Conservation (phyloP, 1,140 invertebrate genomes). For the Lepidurus apus region DNA sequence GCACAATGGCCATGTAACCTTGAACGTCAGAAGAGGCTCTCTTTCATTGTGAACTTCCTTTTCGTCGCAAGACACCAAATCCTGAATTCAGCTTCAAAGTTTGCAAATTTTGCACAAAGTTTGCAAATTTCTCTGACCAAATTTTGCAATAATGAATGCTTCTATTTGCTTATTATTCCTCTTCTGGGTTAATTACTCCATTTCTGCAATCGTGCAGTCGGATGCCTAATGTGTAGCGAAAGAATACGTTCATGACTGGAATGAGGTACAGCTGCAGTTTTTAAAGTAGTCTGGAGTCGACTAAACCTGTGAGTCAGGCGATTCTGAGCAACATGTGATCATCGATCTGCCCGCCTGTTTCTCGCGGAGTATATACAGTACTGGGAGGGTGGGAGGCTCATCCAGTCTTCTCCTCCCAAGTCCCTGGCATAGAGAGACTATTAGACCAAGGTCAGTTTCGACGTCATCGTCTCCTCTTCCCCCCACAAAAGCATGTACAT, state of each 20-base stretch:
- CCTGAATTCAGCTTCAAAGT: background rate
- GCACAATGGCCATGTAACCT: background rate
- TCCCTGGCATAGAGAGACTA: background rate
- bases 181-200: no score
- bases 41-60: background rate
- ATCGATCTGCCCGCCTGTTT: background rate
- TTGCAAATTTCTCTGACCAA: no score
- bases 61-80: background rate
- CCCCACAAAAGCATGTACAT: background rate
- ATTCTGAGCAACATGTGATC: constrained; percentile 15
- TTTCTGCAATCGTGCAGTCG: no score
- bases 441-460: constrained; percentile 14
- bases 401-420: background rate
- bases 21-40: background rate
- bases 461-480: background rate
- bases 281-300: background rate
- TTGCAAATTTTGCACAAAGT: no score
- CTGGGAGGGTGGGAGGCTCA: background rate
- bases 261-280: background rate
- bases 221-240: no score
- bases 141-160: no score
- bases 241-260: background rate
- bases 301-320: constrained; percentile 6
- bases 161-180: no score
- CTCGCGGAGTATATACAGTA: no score